phyloP scores from a whole-genome alignment of 2,888 invertebrate genomes.

The Rhorus exstirpatorius region DNA sequence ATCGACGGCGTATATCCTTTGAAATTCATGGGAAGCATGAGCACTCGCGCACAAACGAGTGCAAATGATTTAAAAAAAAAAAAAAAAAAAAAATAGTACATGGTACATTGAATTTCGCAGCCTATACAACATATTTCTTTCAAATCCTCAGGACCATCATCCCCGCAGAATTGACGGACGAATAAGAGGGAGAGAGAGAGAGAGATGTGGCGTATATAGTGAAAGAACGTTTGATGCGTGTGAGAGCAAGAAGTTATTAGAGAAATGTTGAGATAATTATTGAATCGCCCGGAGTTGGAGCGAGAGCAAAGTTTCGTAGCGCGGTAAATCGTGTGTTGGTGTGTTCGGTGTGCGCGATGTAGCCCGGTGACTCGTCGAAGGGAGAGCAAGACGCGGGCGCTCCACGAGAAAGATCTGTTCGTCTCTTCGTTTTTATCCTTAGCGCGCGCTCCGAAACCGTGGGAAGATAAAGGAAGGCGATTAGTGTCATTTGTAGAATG shows the following conservation, averaged over 20 bases:
- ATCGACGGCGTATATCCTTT: slow-evolving; percentile 21
- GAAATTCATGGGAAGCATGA: slow-evolving; percentile 16
- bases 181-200: not conserved
- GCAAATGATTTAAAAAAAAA: slow-evolving; percentile 21
- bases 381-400: slow-evolving; percentile 46
- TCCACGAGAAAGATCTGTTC: slow-evolving; percentile 59
- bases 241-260: slow-evolving; percentile 80
- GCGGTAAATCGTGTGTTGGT: slow-evolving; percentile 62
- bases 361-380: slow-evolving; percentile 12
- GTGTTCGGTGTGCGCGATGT: slow-evolving; percentile 19
- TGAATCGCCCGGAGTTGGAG: slow-evolving; percentile 80
- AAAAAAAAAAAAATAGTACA: slow-evolving; percentile 14
- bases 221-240: slow-evolving; percentile 61
- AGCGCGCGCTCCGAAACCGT: slow-evolving; percentile 81
- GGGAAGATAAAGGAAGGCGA: slow-evolving; percentile 86
- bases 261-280: slow-evolving; percentile 84
- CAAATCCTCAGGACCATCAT: slow-evolving; percentile 29
- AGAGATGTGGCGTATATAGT: slow-evolving; percentile 23
- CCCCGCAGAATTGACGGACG: slow-evolving; percentile 49
- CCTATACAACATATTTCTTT: slow-evolving; percentile 14
- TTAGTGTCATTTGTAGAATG: slow-evolving; percentile 86
- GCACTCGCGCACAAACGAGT: not conserved
- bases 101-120: slow-evolving; percentile 35
- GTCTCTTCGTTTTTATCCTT: slow-evolving; percentile 78
- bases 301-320: slow-evolving; percentile 70